phyloP scores from a whole-genome alignment of 2,797 vertebrate genomes.

The Cyclura pinguis region DNA sequence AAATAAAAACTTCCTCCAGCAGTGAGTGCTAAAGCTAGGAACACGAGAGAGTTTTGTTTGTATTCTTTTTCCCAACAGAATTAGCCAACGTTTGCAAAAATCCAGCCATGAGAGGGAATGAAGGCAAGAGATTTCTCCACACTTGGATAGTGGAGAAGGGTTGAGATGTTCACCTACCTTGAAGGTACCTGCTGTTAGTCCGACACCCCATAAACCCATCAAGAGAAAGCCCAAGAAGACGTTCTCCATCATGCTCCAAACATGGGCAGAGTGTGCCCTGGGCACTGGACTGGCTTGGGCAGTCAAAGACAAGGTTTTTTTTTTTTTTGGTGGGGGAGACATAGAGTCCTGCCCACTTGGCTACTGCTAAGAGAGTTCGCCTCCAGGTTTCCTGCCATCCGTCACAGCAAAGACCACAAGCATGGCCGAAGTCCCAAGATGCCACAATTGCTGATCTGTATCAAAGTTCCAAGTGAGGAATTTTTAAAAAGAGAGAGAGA shows the following conservation, averaged over 20 bases:
- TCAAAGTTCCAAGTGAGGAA: not conserved
- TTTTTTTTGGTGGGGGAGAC: not conserved
- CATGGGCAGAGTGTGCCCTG: not conserved
- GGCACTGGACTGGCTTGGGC: not conserved
- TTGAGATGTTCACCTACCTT: slow-evolving; percentile 54
- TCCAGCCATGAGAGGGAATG: too few relatives aligned
- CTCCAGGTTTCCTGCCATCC: not conserved
- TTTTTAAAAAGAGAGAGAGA: not conserved
- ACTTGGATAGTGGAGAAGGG: too few relatives aligned
- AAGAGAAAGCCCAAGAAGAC: slow-evolving; percentile 62
- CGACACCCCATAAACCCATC: slow-evolving; percentile 49
- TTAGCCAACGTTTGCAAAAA: too few relatives aligned
- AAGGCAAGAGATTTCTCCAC: too few relatives aligned
- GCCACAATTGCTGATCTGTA: not conserved
- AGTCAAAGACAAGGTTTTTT: not conserved
- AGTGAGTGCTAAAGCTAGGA: too few relatives aligned
- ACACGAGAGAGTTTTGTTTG: too few relatives aligned
- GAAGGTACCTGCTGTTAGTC: slow-evolving; percentile 49
- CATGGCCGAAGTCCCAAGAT: not conserved
- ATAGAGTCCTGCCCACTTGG: slow-evolving; percentile 22
- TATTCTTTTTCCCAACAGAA: too few relatives aligned
- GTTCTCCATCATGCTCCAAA: not conserved
- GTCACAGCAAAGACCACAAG: not conserved
- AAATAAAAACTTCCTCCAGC: too few relatives aligned
- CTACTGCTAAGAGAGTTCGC: not conserved